These are phyloP conservation scores for Mystacides longicornis DNA, from an alignment of 2,888 invertebrate genomes.

Conservation along the genomic window DNA sequence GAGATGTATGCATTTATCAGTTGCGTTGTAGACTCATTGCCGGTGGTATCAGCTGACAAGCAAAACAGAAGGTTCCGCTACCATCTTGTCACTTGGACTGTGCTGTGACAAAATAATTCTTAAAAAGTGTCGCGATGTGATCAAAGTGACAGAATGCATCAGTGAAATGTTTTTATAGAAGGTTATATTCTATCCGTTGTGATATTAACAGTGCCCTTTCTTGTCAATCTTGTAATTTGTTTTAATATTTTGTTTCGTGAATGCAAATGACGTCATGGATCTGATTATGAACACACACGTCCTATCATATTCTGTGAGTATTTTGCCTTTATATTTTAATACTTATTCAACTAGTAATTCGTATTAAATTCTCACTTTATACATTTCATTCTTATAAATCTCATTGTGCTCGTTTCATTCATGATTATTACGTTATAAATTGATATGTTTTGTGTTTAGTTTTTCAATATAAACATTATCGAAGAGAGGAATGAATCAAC, in stretches of 20 bases:
- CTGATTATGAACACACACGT: conserved; percentile 43
- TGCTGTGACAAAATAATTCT: conserved; percentile 44
- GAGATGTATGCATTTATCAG: conserved; percentile 10
- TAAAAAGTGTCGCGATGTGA: conserved; percentile 47
- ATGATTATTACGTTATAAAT: conserved; percentile 14
- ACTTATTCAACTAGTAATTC: conserved; percentile 23
- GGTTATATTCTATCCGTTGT: conserved; percentile 37
- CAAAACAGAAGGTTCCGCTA: conserved; percentile 54
- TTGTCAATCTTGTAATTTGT: conserved; percentile 40
- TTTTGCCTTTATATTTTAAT: conserved; percentile 41
- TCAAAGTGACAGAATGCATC: conserved; percentile 21
- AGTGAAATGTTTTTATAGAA: conserved; percentile 38
- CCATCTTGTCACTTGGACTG: conserved; percentile 51
- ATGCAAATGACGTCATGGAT: conserved; percentile 51
- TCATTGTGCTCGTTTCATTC: conserved; percentile 17
- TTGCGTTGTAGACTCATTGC: conserved; percentile 10
- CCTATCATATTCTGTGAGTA: conserved; percentile 49
- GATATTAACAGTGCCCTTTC: conserved; percentile 36
- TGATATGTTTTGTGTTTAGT: background rate
- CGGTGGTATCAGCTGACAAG: conserved; percentile 51
- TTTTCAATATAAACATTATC: conserved; percentile 10
- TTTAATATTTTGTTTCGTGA: conserved; percentile 40
- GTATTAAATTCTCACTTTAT: conserved; percentile 16
- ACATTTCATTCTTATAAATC: background rate
- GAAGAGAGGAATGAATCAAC: background rate